phyloP scores from a whole-genome alignment of 1,140 invertebrate genomes.

The Spodoptera litura region DNA sequence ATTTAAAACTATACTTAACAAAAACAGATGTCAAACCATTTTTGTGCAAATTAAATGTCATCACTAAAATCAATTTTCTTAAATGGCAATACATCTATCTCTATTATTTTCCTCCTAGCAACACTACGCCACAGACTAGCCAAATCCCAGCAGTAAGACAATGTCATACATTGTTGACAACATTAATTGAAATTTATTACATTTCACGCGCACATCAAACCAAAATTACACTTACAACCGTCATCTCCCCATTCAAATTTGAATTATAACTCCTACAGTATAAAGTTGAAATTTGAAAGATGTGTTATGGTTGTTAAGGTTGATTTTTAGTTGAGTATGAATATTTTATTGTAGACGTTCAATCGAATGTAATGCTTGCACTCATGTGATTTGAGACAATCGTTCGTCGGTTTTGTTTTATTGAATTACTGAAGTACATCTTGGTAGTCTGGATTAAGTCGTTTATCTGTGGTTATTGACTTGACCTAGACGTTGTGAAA shows the following conservation, averaged over 20 bases:
- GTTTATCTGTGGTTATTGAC: conserved; percentile 12
- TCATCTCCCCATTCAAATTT: conserved; percentile 49
- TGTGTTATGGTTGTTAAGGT: conserved; percentile 57
- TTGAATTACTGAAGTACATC: conserved; percentile 68
- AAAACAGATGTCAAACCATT: background rate
- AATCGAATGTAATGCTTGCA: conserved; percentile 83
- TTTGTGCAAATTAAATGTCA: conserved; percentile 9
- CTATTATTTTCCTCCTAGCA: conserved; percentile 18
- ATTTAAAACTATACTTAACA: background rate
- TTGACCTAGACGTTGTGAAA: background rate
- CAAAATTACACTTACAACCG: conserved; percentile 41
- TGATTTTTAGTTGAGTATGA: conserved; percentile 55
- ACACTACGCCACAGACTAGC: conserved; percentile 57
- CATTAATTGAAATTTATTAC: conserved; percentile 85
- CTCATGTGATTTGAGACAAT: conserved; percentile 83
- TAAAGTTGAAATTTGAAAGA: conserved; percentile 55
- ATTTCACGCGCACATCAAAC: conserved; percentile 64
- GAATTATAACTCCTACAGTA: conserved; percentile 53
- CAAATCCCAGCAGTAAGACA: conserved; percentile 78
- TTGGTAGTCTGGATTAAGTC: conserved; percentile 6
- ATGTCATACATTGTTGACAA: conserved; percentile 73
- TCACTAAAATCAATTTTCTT: conserved; percentile 15
- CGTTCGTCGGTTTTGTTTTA: conserved; percentile 75
- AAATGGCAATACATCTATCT: conserved; percentile 11
- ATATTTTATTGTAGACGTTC: conserved; percentile 65